Evolutionary conservation across 2,113 vertebrate species (phyloP).

Genomic region (Mormyrus iriodes): DNA sequence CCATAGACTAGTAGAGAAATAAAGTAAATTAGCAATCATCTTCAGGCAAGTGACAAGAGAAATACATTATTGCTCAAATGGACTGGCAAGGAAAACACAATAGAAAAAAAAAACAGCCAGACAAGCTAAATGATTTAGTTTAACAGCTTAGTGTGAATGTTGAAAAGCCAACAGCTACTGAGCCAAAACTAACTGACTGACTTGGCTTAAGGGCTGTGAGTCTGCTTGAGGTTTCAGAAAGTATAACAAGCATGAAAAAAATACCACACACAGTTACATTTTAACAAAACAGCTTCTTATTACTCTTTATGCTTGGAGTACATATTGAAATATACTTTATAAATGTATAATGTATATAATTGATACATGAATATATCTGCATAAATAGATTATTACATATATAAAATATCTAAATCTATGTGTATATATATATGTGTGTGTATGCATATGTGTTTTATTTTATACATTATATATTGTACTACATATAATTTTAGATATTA

Average conservation of each 20-base stretch:
- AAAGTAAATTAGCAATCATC: constrained; percentile 41
- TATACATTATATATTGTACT: not conserved
- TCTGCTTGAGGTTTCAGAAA: not conserved
- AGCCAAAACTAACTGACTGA: not conserved
- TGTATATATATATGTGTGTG: not conserved
- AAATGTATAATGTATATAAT: not conserved
- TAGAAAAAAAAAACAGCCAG: not conserved
- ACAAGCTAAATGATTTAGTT: not conserved
- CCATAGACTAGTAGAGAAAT: constrained; percentile 44
- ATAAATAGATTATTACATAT: not conserved
- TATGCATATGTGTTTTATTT: not conserved
- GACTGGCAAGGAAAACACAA: constrained; percentile 24
- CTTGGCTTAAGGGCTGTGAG: not conserved
- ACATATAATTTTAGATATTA: not conserved
- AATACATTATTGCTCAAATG: constrained; percentile 40
- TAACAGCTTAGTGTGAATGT: not conserved
- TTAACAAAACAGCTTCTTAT: not conserved
- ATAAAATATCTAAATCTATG: not conserved
- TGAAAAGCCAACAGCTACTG: constrained; percentile 3
- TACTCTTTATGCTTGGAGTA: not conserved
- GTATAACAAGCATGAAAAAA: not conserved
- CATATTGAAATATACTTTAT: not conserved
- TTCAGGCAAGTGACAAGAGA: constrained; percentile 33
- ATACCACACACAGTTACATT: not conserved
- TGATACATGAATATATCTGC: not conserved